A percentile compares a stretch with the other conserved stretches of the same genome.
Evolutionary conservation across 2,797 vertebrate genomes (phyloP).

Genomic region (Microctenopoma steveboyesi): DNA sequence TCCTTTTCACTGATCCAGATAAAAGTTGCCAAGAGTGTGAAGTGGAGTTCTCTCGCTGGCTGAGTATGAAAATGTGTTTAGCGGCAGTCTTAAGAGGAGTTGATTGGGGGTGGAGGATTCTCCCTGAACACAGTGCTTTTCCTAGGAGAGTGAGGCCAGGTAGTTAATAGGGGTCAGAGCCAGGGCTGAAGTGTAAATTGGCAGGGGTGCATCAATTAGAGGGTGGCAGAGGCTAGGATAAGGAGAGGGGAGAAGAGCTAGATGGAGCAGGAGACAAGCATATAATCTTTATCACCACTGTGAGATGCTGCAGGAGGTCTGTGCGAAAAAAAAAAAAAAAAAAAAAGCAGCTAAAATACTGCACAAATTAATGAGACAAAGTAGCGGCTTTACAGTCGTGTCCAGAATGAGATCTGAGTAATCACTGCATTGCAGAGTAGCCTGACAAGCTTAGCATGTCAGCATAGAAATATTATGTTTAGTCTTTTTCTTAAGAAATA

Average conservation of each 20-base stretch:
- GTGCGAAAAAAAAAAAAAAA: conserved; percentile 10
- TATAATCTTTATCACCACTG: conserved; percentile 78
- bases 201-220: conserved; percentile 88
- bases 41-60: conserved; percentile 57
- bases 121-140: conserved; percentile 81
- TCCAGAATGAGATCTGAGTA: conserved; percentile 53
- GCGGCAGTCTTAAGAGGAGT: conserved; percentile 76
- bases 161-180: conserved; percentile 88
- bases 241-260: conserved; percentile 76
- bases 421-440: conserved; percentile 27
- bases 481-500: conserved; percentile 26
- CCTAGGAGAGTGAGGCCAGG: conserved; percentile 83
- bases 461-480: conserved; percentile 23
- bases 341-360: conserved; percentile 41
- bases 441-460: conserved; percentile 27
- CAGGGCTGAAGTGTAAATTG: conserved; percentile 87
- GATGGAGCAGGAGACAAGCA: conserved; percentile 76
- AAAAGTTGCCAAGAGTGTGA: conserved; percentile 67
- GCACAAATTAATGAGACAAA: conserved; percentile 72
- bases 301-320: conserved; percentile 63
- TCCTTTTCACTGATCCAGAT: conserved; percentile 64
- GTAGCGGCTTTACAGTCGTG: conserved; percentile 42
- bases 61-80: conserved; percentile 79
- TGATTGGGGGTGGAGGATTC: conserved; percentile 80
- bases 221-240: conserved; percentile 85